Conservation (phyloP, 2,113 vertebrate species). For the Tylochromis polylepis region DNA sequence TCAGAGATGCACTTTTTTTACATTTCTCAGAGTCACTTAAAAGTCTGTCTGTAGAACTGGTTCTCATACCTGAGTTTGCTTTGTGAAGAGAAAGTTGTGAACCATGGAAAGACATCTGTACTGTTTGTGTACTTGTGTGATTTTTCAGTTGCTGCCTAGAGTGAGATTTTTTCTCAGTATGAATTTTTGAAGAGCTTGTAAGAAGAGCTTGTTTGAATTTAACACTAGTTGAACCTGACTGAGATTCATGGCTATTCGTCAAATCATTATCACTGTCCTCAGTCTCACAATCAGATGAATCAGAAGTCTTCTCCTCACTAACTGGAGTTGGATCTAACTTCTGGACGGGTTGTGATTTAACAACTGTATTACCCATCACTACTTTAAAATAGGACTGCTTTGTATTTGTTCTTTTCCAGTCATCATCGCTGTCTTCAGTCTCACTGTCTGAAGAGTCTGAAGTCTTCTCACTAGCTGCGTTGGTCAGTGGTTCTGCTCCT, state of each 20-base stretch:
- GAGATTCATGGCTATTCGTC: background rate
- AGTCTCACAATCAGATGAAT: background rate
- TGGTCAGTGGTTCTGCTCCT: background rate
- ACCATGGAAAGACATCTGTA: background rate
- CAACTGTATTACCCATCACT: background rate
- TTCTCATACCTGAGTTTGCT: accelerated
- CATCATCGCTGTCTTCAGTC: background rate
- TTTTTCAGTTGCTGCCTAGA: background rate
- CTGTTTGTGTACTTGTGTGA: background rate
- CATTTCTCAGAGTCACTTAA: background rate
- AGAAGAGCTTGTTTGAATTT: background rate
- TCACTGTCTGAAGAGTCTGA: background rate
- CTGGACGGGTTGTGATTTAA: background rate
- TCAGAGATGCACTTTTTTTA: background rate
- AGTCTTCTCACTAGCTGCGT: background rate
- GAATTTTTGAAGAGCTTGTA: background rate
- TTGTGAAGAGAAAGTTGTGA: background rate
- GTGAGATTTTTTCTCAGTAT: background rate
- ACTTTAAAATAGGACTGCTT: background rate
- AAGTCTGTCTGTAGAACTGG: background rate
- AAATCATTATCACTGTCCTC: background rate
- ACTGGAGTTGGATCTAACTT: background rate
- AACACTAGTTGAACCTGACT: background rate
- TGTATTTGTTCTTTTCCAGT: background rate
- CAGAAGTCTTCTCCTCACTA: background rate